Evolutionary conservation across 2,113 vertebrate genomes (phyloP).

Genomic region (Ramphastos sulfuratus): DNA sequence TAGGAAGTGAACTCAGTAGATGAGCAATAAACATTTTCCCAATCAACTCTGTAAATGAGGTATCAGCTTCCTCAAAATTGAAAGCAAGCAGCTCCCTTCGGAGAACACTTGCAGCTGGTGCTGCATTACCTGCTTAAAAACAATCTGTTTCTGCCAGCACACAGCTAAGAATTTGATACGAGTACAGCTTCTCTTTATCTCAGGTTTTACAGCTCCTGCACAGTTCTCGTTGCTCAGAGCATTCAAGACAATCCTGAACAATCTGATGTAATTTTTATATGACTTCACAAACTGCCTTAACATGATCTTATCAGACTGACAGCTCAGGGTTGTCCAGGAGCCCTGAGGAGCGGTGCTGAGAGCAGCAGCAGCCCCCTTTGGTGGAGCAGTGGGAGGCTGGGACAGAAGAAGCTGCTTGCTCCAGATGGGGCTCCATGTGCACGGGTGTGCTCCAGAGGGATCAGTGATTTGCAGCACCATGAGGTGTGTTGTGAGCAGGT

Average conservation of each 20-base stretch:
- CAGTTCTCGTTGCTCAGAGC: background rate
- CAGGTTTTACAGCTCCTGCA: background rate
- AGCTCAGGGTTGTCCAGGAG: background rate
- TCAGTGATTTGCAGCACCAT: background rate
- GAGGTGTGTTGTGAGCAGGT: background rate
- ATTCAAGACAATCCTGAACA: background rate
- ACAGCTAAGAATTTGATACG: background rate
- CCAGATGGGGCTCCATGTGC: fast-evolving
- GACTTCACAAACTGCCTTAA: background rate
- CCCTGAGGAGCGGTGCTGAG: no score
- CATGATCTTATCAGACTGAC: background rate
- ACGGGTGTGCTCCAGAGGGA: background rate
- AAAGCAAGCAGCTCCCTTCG: background rate
- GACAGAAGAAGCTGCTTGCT: no score
- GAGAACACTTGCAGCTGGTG: background rate
- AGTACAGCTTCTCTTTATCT: background rate
- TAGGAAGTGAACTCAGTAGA: background rate
- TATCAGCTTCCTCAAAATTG: background rate
- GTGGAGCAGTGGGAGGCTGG: no score
- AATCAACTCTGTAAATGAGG: background rate
- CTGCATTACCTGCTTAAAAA: background rate
- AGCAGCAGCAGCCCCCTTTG: no score
- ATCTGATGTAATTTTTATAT: background rate
- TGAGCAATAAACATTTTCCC: background rate
- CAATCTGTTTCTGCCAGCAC: background rate